Evolutionary conservation across 2,888 invertebrate species (phyloP), one percentile per base, ranked within the genome.

Genomic region (Petrophora chlorosata): DNA sequence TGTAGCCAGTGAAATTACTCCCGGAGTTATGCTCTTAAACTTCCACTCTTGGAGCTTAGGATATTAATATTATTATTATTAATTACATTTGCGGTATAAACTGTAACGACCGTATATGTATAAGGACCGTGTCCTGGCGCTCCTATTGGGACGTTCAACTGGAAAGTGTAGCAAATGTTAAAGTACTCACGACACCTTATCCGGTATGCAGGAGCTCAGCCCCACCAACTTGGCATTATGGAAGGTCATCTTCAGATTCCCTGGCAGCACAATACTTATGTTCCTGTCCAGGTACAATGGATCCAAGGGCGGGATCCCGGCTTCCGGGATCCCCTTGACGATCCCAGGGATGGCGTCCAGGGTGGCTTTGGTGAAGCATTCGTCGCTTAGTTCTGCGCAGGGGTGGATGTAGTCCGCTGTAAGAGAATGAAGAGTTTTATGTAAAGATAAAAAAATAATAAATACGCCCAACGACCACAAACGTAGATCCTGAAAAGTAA

Each of bases 331-430:
- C 0, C 89, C 89, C 47, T 79, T 76, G 7, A 89, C 88, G 3
- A 89, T 80, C 0, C 89, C 88, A 1, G 89, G 89, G 30, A 90
- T 73, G 0, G 89, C 89, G 29, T 84, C 86, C 33, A 84, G 34
- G 0, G 87, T 87, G 1, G 89, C 87, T 53, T 89, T 78, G 3
- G 89, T 90, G 68, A 89, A 87, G 54, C 89, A 90, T 65, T 87
- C 87, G 59, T 88, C 87, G 2, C 78, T 83, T 2, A 83, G 65
- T 33, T 84, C 87, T 0, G 66, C 63, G 51, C 89, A 90, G 0
- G 89, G 89, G 43, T 89, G 89, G 57, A 90, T 89, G 65, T 85
- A 90, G 56, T 86, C 85, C 1, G 89, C 89, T 90, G 77, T 25
- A 13, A n/a, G 7, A 35, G 8, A 7, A 39, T 5, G 3, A n/a